Evolutionary conservation across 1,140 invertebrate species (phyloP).

Genomic region (Lordiphosa mommai): DNA sequence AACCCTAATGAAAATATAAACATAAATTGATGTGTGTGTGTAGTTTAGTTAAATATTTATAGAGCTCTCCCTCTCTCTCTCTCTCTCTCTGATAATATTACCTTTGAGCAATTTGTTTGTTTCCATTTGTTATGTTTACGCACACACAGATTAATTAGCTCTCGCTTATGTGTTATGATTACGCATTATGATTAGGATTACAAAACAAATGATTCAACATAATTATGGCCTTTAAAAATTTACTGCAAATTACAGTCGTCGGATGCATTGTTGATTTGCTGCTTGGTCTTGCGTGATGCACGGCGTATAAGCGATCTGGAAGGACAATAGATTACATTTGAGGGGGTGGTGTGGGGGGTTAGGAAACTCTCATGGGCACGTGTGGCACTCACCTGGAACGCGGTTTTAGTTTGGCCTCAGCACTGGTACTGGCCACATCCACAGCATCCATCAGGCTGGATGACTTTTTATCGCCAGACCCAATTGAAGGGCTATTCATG

Average conservation of each 20-base stretch:
- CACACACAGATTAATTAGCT: slow-evolving; percentile 9
- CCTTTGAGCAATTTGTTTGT: slow-evolving; percentile 4
- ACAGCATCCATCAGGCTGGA: slow-evolving; percentile 57
- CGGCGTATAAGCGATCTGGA: slow-evolving; percentile 87
- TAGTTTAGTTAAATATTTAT: neutral
- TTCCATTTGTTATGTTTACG: slow-evolving; percentile 11
- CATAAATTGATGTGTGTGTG: neutral
- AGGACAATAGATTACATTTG: slow-evolving; percentile 10
- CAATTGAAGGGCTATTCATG: slow-evolving; percentile 68
- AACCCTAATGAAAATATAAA: slow-evolving; percentile 3
- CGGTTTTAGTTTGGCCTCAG: slow-evolving; percentile 70
- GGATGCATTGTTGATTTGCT: slow-evolving; percentile 87
- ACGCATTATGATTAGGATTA: slow-evolving; percentile 27
- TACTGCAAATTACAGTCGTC: slow-evolving; percentile 88
- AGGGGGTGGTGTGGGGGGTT: neutral
- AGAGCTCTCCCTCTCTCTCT: no score
- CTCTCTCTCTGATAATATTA: neutral
- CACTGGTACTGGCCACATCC: slow-evolving; percentile 65
- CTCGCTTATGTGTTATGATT: slow-evolving; percentile 14
- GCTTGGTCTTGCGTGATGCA: slow-evolving; percentile 88
- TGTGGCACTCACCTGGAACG: slow-evolving; percentile 59
- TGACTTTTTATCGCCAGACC: slow-evolving; percentile 60
- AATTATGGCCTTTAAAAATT: slow-evolving; percentile 51
- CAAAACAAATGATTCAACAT: no score
- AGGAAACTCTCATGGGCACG: neutral